phyloP scores from a whole-genome alignment of 2,797 vertebrate genomes.

The Mergus octosetaceus region DNA sequence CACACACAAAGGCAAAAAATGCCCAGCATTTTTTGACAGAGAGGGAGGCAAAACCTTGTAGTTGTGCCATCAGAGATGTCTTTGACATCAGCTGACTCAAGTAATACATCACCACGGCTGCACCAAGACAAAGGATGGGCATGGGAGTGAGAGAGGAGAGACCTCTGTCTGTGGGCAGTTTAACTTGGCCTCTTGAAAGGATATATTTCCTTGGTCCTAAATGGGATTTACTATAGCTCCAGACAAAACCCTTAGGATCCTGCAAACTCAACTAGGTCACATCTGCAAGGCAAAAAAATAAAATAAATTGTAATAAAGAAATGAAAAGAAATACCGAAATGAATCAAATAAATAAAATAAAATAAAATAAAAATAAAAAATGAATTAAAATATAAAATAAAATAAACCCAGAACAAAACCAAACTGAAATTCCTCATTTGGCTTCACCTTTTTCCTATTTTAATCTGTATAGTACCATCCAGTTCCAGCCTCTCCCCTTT shows the following conservation, averaged over 20 bases:
- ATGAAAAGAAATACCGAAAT: neutral
- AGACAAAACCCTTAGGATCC: constrained; percentile 62
- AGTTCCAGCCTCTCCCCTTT: constrained; percentile 69
- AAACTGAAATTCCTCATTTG: constrained; percentile 75
- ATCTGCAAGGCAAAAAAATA: constrained; percentile 4
- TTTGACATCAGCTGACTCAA: constrained; percentile 6
- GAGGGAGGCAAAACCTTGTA: neutral
- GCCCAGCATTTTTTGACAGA: neutral
- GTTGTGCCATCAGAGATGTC: neutral
- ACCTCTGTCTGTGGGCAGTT: constrained; percentile 23
- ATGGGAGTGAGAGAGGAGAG: neutral
- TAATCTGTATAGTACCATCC: constrained; percentile 76
- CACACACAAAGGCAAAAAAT: neutral
- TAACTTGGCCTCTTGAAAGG: constrained; percentile 50
- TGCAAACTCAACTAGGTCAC: constrained; percentile 65
- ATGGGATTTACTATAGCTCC: constrained; percentile 52
- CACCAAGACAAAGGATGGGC: constrained; percentile 5
- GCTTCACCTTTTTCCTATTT: constrained; percentile 72
- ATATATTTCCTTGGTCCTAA: constrained; percentile 54
- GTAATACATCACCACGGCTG: neutral
- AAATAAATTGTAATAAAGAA: neutral
- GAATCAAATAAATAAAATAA: neutral
- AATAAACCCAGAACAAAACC: constrained; percentile 21
- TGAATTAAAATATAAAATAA: neutral
- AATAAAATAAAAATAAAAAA: neutral